Percentiles rank a stretch among this genome's conserved stretches.
Conservation (phyloP, 2,113 vertebrate species). For the Prunella fulvescens region DNA sequence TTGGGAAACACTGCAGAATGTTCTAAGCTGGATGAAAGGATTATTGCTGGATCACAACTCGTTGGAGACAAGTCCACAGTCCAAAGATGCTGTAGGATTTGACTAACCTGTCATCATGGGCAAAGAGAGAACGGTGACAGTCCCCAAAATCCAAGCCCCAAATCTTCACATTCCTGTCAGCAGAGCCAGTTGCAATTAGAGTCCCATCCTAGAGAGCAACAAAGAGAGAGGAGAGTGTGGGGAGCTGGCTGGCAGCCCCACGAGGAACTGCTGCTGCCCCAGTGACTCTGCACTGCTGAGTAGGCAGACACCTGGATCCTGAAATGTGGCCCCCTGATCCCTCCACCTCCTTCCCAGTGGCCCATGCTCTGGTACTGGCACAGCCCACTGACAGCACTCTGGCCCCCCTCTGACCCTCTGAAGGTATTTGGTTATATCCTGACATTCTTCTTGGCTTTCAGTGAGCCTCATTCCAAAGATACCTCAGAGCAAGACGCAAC, state of each 20-base stretch:
- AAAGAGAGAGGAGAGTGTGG: neutral
- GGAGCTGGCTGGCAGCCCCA: neutral
- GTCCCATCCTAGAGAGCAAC: conserved; percentile 79
- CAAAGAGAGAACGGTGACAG: conserved; percentile 95
- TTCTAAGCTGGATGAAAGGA: neutral
- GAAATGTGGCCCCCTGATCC: neutral
- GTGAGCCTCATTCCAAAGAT: neutral
- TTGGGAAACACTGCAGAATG: neutral
- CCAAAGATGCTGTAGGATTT: neutral
- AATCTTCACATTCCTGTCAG: conserved; percentile 95
- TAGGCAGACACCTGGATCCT: neutral
- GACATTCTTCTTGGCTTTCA: neutral
- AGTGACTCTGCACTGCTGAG: neutral
- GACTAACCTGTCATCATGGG: conserved; percentile 92
- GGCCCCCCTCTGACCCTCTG: neutral
- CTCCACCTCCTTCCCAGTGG: neutral
- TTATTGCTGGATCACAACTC: neutral
- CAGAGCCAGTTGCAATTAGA: conserved; percentile 91
- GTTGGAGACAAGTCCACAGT: neutral
- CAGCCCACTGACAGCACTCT: neutral
- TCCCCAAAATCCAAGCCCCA: conserved; percentile 99
- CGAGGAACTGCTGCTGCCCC: neutral
- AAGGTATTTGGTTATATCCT: neutral
- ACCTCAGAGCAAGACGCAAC: neutral
- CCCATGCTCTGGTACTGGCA: neutral